Evolutionary conservation across 1,140 invertebrate species (phyloP), one percentile per base, ranked within the genome.

Genomic region (Monomorium pharaonis): DNA sequence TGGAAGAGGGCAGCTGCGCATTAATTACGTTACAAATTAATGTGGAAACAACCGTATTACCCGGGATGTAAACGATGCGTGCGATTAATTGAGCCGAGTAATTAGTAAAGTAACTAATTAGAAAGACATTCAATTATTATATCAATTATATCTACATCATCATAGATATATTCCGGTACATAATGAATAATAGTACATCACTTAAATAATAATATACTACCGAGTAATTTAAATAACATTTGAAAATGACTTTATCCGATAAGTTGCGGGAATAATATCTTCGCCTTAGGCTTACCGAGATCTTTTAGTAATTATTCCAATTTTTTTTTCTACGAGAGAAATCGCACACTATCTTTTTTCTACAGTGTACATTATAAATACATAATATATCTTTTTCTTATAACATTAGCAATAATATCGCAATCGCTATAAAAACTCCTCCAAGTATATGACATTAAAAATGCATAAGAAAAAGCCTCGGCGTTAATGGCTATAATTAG

Each of bases 1-100:
- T 9, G 72, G 47, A 51, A 63, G 21, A 63, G 67, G 12, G 16
- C 51, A 56, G 27, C 67, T 18, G 18, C 16, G 0, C 14, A 24
- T 60, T 76, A 76, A 84, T 63, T 75, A 74, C n/a, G 6, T 51
- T 63, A 44, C 44, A 30, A 62, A 84, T 84, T 76, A 75, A 81
- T 58, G 37, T 24, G 37, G 12, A 16, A 69, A 42, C 30, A 56
- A 16, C 3, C 14, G 0, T 58, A 72, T 72, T 72, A 81, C 56
- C n/a, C 24, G 12, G 14, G 18, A 12, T 81, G 14, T 80, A 81
- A 81, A 56, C 14, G 47, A 16, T 47, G 21, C 33, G 47, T 54
- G 44, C 58, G 14, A 78, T 67, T 67, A 67, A 67, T 51, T 37
- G 58, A 78, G 37, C 16, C 10, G 60, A 67, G 27, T 78, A 51